Evolutionary conservation across 2,113 vertebrate genomes (phyloP).

Genomic region (Labeo catla): DNA sequence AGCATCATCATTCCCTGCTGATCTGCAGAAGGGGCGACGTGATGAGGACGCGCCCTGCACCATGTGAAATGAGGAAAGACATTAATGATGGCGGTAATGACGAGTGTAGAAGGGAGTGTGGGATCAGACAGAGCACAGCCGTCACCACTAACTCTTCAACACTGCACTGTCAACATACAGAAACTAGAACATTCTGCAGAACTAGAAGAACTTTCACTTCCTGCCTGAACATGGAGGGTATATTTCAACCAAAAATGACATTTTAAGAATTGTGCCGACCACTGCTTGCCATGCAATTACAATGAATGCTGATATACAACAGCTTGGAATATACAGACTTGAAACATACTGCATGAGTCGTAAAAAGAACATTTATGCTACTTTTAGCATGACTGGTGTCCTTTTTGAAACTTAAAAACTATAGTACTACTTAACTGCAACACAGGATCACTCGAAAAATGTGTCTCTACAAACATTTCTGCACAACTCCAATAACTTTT

Average conservation of each 20-base stretch:
- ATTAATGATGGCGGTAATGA: conserved; percentile 8
- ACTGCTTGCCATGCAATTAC: not conserved
- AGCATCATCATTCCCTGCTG: not conserved
- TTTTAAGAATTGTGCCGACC: not conserved
- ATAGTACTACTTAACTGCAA: not conserved
- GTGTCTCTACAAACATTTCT: not conserved
- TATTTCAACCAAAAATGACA: not conserved
- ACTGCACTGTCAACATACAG: not conserved
- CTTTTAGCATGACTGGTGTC: too few relatives aligned
- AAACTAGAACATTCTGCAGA: not conserved
- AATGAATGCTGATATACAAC: not conserved
- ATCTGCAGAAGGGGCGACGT: not conserved
- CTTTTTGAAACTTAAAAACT: not conserved
- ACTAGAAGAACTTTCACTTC: not conserved
- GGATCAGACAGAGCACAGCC: conserved; percentile 43
- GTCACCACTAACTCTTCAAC: not conserved
- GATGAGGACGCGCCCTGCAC: not conserved
- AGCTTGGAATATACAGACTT: not conserved
- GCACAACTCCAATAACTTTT: not conserved
- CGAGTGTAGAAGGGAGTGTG: not conserved
- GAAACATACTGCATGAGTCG: not conserved
- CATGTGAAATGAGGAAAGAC: conserved; percentile 27
- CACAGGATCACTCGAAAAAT: not conserved
- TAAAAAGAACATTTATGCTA: not conserved
- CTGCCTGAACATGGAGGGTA: not conserved